These are phyloP conservation scores for Ctenoplectra terminalis DNA, from an alignment of 1,140 invertebrate species.

Conservation along the genomic window DNA sequence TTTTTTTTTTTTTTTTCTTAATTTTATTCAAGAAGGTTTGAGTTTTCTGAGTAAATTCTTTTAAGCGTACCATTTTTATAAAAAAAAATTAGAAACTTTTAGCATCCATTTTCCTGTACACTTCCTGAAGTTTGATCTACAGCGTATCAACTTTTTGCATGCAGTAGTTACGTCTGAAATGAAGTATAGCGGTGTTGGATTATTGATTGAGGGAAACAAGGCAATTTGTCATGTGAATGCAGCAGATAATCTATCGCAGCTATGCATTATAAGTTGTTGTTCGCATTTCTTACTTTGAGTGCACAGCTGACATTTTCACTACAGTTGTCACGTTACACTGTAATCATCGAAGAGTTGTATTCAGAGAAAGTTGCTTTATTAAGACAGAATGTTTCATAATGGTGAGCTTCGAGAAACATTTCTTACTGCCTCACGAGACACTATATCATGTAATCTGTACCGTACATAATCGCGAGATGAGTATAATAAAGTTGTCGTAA, in stretches of 20 bases:
- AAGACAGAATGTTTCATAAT: neutral
- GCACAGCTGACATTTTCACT: neutral
- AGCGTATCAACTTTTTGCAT: too few species aligned
- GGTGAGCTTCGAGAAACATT: neutral
- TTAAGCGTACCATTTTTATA: too few species aligned
- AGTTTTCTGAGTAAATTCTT: too few species aligned
- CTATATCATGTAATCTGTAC: neutral
- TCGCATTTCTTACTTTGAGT: neutral
- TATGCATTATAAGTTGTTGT: neutral
- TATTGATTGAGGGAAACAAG: neutral
- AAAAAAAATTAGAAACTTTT: too few species aligned
- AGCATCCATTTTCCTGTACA: too few species aligned
- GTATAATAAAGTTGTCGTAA: slow-evolving; percentile 9
- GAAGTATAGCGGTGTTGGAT: neutral
- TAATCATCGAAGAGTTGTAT: neutral
- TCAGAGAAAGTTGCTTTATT: neutral
- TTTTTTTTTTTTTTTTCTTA: too few species aligned
- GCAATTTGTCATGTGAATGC: neutral
- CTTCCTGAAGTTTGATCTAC: too few species aligned
- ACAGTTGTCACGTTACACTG: neutral
- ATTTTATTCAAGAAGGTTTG: too few species aligned
- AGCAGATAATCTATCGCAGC: neutral
- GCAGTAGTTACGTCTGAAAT: neutral
- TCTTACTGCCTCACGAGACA: neutral
- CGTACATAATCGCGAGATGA: neutral